Evolutionary conservation across 2,888 invertebrate species (phyloP).

Genomic region (Labia minor): DNA sequence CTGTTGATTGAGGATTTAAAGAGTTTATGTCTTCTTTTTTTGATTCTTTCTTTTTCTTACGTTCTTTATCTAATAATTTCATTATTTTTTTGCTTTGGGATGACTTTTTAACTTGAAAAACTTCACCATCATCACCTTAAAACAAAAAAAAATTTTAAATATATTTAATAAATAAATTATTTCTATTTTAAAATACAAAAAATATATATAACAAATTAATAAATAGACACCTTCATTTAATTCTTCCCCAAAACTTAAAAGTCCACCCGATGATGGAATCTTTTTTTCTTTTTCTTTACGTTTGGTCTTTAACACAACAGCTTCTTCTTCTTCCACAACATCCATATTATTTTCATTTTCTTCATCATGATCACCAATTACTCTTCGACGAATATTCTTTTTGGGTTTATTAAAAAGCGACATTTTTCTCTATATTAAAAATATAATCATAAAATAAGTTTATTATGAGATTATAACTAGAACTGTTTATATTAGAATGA

Average conservation of each 20-base stretch:
- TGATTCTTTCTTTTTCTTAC: constrained; percentile 46
- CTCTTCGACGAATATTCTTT: constrained; percentile 54
- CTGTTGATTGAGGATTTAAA: background rate
- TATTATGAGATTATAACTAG: too few species aligned
- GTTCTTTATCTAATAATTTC: constrained; percentile 71
- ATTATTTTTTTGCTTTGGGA: constrained; percentile 83
- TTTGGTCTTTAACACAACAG: constrained; percentile 24
- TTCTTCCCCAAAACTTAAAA: constrained; percentile 63
- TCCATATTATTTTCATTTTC: constrained; percentile 28
- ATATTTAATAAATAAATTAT: background rate
- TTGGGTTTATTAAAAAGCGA: constrained; percentile 80
- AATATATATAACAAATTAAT: constrained; percentile 20
- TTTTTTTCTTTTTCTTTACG: constrained; percentile 35
- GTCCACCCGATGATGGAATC: constrained; percentile 36
- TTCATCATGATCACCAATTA: constrained; percentile 26
- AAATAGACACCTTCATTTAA: constrained; percentile 50
- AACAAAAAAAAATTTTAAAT: constrained; percentile 24
- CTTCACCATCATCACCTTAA: constrained; percentile 69
- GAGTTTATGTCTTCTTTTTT: constrained; percentile 31
- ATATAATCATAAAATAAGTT: too few species aligned
- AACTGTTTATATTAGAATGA: too few species aligned
- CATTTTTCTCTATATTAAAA: too few species aligned
- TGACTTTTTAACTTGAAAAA: constrained; percentile 92
- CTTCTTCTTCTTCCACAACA: constrained; percentile 28
- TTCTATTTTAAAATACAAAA: background rate